Percentiles rank a stretch among this genome's conserved stretches.
These are phyloP conservation scores for Oryctes rhinoceros DNA, from an alignment of 1,140 invertebrate species.

Conservation along the genomic window DNA sequence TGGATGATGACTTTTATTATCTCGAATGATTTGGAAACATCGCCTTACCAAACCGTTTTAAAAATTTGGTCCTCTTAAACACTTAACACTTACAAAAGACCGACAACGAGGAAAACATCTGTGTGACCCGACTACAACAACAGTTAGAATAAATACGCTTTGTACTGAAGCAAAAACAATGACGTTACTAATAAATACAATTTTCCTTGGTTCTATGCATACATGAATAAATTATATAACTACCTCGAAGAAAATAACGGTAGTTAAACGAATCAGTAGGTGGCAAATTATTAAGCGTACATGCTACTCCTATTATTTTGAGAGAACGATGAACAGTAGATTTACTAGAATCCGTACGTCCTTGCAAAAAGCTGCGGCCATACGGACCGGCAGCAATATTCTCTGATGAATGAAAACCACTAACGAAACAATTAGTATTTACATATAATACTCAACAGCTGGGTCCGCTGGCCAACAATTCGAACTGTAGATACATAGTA, in stretches of 20 bases:
- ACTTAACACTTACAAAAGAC: no score
- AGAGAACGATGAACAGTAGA: background rate
- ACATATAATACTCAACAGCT: slow-evolving; percentile 12
- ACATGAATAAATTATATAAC: background rate
- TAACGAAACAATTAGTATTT: slow-evolving; percentile 26
- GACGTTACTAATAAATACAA: background rate
- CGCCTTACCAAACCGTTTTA: no score
- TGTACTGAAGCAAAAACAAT: background rate
- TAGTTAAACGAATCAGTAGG: slow-evolving; percentile 1
- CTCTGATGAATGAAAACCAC: slow-evolving; percentile 25
- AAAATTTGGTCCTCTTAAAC: no score
- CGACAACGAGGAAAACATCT: no score
- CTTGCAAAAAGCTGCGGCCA: background rate
- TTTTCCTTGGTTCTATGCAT: background rate
- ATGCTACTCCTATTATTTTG: slow-evolving; percentile 9
- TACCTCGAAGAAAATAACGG: slow-evolving; percentile 9
- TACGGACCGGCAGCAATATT: background rate
- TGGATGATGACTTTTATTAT: no score
- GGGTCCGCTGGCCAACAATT: background rate
- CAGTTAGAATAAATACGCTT: background rate
- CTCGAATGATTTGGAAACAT: no score
- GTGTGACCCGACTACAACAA: no score
- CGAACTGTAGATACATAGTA: background rate
- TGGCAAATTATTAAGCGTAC: background rate
- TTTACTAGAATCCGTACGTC: background rate